Base-by-base conservation (phyloP, 1,140 invertebrate genomes). In the Carcinoscorpius rotundicauda region DNA sequence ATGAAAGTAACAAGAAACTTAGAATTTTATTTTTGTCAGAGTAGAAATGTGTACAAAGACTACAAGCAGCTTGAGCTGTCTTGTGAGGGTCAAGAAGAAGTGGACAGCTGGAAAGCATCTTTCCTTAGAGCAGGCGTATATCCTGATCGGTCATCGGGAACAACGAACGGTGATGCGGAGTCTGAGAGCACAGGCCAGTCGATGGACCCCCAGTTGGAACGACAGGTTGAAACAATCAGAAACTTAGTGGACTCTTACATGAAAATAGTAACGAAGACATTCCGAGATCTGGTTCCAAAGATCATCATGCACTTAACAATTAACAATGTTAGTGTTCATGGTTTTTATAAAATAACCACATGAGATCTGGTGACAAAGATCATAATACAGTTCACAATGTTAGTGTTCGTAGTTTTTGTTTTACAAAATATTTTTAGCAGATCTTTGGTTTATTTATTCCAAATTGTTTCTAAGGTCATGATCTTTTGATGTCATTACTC, bases 171-270 rank as follows among this genome's bases (percentile, higher is more conserved):
- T 60, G 11, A 29, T 8, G 11, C 51, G 60, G 70, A 69, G 29
- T 67, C 49, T 57, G 60, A 71, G 4, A 58, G 57, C 8, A 65
- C 69, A 53, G 78, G 59, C 52, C 11, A 57, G 2, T 65, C 79
- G 6, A 77, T 81, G 75, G 81, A 83, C 70, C 81, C 82, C 9
- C 76, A 79, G 71, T 71, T 83, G 50, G 68, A 71, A 52, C 66
- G 69, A 9, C 61, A 71, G 70, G 81, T 82, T 49, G 82, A 83
- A 72, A 82, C 81, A 3, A 82, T 82, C 64, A 74, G 81, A 6
- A 83, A 83, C 66, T 72, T 83, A 49, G 81, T 82, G 3, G 81
- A 82, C 67, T 83, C 82, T 2, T 82, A 82, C 73, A 78, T 82
- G 77, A 78, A 78, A 72, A 82, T 82, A 63, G 74, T 83, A 52